Base-by-base conservation (phyloP, 2,888 invertebrate species). In the Graphium colonna region DNA sequence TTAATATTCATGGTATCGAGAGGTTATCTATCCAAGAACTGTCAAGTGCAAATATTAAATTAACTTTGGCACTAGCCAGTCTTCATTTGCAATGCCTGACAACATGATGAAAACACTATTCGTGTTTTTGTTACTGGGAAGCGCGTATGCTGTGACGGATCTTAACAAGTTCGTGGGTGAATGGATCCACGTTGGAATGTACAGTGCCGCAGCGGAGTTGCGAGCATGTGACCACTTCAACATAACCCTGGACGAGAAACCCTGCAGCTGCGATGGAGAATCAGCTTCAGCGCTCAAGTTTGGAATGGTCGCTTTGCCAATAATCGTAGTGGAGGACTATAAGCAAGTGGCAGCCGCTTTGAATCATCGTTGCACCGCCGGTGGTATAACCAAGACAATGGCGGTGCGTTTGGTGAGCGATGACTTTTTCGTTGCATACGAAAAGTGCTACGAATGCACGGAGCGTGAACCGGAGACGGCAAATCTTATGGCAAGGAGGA, bases 381-480 rank as follows among this genome's bases (percentile, higher is more conserved):
- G 49, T 0, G 16, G 33, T 7, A 40, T 54, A 1, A 26, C 9
- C 31, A 54, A 54, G 39, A 54, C 53, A 0, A 44, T 49, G 44
- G 53, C 53, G 2, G 44, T 49, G 0, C 15, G 53, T 12, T 28
- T 54, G 40, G 49, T 54, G 12, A 45, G 49, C n/a, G 53, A 54
- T 2, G 21, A 54, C 1, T 49, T 31, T 33, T 54, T 54, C 9
- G 44, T 54, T 1, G 18, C 33, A 0, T 54, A 54, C 15, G 53
- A 54, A 13, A 54, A 31, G 0, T 54, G 53, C 31, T 54, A 54
- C 18, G 33, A 49, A 4, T 54, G 53, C 12, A 44, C 53, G 0
- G 40, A 33, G 1, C 49, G 49, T 12, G 53, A 54, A 44, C 53
- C 53, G 9, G 44, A 54, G 15, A 54, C 53, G 1, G 53, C 53